A percentile compares a stretch with the other conserved stretches of the same genome.
phyloP scores from a whole-genome alignment of 2,113 vertebrate species.

The Atrichornis clamosus region DNA sequence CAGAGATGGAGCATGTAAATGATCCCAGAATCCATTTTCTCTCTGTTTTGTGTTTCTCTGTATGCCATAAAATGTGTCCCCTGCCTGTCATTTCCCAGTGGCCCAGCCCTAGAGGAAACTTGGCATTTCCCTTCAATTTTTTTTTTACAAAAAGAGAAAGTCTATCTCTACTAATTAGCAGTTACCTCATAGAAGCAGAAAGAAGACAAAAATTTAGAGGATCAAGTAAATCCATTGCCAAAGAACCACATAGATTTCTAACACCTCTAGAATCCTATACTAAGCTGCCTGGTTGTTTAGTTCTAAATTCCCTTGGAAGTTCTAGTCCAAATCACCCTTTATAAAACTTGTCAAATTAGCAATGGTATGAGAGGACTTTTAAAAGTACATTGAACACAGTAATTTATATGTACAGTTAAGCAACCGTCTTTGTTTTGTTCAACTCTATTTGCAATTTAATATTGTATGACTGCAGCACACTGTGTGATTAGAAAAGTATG shows the following conservation, averaged over 20 bases:
- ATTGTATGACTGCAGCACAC: not conserved
- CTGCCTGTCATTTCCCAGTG: not conserved
- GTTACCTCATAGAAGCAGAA: not conserved
- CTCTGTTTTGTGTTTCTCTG: not conserved
- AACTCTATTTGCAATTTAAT: not conserved
- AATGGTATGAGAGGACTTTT: not conserved
- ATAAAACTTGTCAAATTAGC: not conserved
- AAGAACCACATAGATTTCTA: not conserved
- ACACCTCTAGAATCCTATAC: not conserved
- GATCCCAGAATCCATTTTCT: not conserved
- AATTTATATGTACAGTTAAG: not conserved
- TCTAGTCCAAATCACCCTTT: not conserved
- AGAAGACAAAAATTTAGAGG: not conserved
- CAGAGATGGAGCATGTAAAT: not conserved
- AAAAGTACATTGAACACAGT: not conserved
- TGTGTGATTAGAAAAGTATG: not conserved
- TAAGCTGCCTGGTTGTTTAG: not conserved
- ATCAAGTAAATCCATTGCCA: not conserved
- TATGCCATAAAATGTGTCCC: not conserved
- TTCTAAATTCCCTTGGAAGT: not conserved
- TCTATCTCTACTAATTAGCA: not conserved
- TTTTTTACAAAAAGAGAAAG: not conserved
- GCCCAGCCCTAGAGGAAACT: not conserved
- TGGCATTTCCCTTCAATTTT: not conserved
- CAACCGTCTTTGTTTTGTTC: not conserved